A percentile compares a stretch with the other conserved stretches of the same genome.
These are phyloP conservation scores for Rotaria socialis DNA, from an alignment of 2,888 invertebrate genomes.

Conservation along the genomic window DNA sequence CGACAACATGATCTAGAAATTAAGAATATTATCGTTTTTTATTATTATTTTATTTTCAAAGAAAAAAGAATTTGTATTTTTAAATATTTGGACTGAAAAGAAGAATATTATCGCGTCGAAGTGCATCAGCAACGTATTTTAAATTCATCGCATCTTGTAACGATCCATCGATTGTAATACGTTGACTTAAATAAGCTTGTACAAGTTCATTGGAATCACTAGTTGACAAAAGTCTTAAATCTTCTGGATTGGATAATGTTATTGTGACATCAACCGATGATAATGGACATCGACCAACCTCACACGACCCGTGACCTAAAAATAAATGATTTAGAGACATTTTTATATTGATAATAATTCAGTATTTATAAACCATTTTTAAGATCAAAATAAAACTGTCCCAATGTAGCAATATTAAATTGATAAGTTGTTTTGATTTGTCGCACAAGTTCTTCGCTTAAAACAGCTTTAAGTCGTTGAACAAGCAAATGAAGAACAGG, in stretches of 20 bases:
- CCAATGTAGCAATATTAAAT: not conserved
- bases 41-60: not conserved
- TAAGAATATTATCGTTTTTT: not conserved
- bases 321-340: not conserved
- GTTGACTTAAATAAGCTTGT: constrained; percentile 36
- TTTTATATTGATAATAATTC: not conserved
- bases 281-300: not conserved
- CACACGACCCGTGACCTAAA: not conserved
- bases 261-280: not conserved
- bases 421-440: not conserved
- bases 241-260: not conserved
- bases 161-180: constrained; percentile 22
- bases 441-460: constrained; percentile 20
- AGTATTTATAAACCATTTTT: not conserved
- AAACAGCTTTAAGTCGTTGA: not conserved
- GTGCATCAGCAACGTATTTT: constrained; percentile 14
- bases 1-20: constrained; percentile 15
- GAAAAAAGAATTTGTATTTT: not conserved
- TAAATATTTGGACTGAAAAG: not conserved
- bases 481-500: not conserved
- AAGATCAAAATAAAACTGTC: constrained; percentile 21
- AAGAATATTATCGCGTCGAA: constrained; percentile 14
- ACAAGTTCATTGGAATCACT: constrained; percentile 15
- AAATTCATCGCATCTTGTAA: constrained; percentile 30
- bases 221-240: not conserved